A percentile compares a stretch with the other conserved stretches of the same genome.
These are phyloP conservation scores for Bombyx mori DNA, from an alignment of 1,140 invertebrate species.

Conservation along the genomic window DNA sequence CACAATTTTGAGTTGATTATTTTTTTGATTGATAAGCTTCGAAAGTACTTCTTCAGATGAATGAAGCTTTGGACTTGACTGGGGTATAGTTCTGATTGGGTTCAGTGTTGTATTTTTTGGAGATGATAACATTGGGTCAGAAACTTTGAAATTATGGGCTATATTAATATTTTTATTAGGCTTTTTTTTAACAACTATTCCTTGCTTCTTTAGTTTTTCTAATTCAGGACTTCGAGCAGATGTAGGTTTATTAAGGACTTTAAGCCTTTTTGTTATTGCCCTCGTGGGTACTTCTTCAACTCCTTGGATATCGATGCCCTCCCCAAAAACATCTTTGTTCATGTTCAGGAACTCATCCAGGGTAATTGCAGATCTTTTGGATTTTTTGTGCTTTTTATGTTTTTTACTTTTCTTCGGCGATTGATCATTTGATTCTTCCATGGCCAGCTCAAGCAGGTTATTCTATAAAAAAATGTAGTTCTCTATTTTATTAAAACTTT, in stretches of 20 bases:
- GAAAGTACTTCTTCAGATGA: slow-evolving; percentile 39
- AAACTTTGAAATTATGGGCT: slow-evolving; percentile 2
- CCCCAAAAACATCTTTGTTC: slow-evolving; percentile 67
- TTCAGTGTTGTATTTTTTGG: too few relatives aligned
- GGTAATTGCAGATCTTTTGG: slow-evolving; percentile 58
- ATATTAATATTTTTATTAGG: slow-evolving; percentile 12
- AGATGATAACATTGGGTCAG: background rate
- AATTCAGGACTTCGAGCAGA: slow-evolving; percentile 34
- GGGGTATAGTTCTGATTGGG: background rate
- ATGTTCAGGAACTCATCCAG: slow-evolving; percentile 65
- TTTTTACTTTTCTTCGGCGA: slow-evolving; percentile 43
- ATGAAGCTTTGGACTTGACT: slow-evolving; percentile 11
- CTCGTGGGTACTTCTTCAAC: slow-evolving; percentile 58
- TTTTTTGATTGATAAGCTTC: slow-evolving; percentile 48
- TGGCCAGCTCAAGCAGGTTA: slow-evolving; percentile 42
- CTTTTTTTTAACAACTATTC: slow-evolving; percentile 54
- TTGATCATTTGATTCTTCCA: slow-evolving; percentile 30
- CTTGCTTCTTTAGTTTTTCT: slow-evolving; percentile 57
- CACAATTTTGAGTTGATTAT: slow-evolving; percentile 55
- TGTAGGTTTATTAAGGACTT: slow-evolving; percentile 38
- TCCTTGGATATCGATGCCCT: slow-evolving; percentile 55
- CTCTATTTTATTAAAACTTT: slow-evolving; percentile 1
- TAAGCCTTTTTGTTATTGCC: slow-evolving; percentile 42
- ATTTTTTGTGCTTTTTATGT: slow-evolving; percentile 64
- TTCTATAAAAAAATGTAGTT: slow-evolving; percentile 35